phyloP scores from a whole-genome alignment of 2,888 invertebrate species.

The Phrixothrix hirtus region DNA sequence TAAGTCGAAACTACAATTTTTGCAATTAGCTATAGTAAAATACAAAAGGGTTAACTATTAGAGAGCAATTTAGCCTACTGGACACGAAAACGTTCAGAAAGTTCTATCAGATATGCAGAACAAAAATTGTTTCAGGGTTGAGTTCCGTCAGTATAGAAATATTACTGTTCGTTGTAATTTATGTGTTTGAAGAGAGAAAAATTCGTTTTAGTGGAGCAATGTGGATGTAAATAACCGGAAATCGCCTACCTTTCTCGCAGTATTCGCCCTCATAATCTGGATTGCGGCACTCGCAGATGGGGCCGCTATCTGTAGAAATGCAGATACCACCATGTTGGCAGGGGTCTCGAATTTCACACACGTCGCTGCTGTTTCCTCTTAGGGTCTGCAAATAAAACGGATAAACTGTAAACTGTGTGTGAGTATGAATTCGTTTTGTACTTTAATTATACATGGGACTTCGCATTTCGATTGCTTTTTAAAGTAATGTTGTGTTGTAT shows the following conservation, averaged over 20 bases:
- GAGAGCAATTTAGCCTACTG: slow-evolving; percentile 1
- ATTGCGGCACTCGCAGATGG: slow-evolving; percentile 92
- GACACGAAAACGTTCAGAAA: slow-evolving; percentile 11
- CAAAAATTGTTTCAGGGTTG: slow-evolving; percentile 12
- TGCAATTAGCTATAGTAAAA: background rate
- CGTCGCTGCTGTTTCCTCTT: slow-evolving; percentile 75
- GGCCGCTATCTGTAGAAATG: slow-evolving; percentile 92
- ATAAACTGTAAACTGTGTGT: slow-evolving; percentile 18
- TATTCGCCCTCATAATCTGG: slow-evolving; percentile 91
- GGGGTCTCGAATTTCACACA: slow-evolving; percentile 85
- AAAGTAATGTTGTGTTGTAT: background rate
- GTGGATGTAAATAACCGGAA: slow-evolving; percentile 16
- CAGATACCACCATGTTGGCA: slow-evolving; percentile 95
- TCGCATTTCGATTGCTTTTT: background rate
- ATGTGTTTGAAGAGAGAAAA: slow-evolving; percentile 5
- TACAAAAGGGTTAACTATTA: background rate
- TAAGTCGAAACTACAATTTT: background rate
- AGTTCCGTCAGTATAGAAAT: slow-evolving; percentile 10
- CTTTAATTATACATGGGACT: slow-evolving; percentile 17
- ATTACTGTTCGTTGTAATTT: slow-evolving; percentile 8
- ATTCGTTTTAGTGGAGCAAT: slow-evolving; percentile 9
- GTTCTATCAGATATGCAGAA: slow-evolving; percentile 11
- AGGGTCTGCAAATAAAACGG: slow-evolving; percentile 51
- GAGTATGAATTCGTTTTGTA: slow-evolving; percentile 11
- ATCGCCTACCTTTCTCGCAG: slow-evolving; percentile 84